Evolutionary conservation across 2,888 invertebrate genomes (phyloP).

Genomic region (Panopea generosa): DNA sequence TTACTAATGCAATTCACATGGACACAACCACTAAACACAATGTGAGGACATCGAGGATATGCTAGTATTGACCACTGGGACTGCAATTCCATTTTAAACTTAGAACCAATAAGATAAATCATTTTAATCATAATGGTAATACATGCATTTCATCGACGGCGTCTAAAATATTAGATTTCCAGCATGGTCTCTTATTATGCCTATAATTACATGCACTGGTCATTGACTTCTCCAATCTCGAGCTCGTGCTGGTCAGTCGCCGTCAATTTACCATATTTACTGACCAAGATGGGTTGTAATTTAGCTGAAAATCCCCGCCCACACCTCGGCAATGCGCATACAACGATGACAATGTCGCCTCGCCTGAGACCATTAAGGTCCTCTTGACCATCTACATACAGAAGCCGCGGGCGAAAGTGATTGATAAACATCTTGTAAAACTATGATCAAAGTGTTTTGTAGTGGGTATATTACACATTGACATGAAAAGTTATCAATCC

Average conservation of each 20-base stretch:
- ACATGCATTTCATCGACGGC: not conserved
- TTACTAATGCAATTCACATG: too few relatives aligned
- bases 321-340: not conserved
- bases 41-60: too few relatives aligned
- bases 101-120: too few relatives aligned
- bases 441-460: slow-evolving; percentile 60
- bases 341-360: not conserved
- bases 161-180: not conserved
- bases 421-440: slow-evolving; percentile 49
- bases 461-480: slow-evolving; percentile 64
- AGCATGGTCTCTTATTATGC: not conserved
- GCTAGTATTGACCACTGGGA: too few relatives aligned
- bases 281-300: slow-evolving; percentile 1
- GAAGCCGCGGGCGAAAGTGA: slow-evolving; percentile 38
- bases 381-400: slow-evolving; percentile 34
- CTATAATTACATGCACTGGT: not conserved
- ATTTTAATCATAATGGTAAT: too few relatives aligned
- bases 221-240: not conserved
- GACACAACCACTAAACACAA: too few relatives aligned
- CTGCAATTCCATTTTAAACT: too few relatives aligned
- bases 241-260: not conserved
- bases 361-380: not conserved
- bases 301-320: not conserved
- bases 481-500: slow-evolving; percentile 64
- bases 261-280: not conserved